Evolutionary conservation across 1,140 invertebrate species (phyloP), one percentile per base, ranked within the genome.

Genomic region (Scaptomyza hsui): DNA sequence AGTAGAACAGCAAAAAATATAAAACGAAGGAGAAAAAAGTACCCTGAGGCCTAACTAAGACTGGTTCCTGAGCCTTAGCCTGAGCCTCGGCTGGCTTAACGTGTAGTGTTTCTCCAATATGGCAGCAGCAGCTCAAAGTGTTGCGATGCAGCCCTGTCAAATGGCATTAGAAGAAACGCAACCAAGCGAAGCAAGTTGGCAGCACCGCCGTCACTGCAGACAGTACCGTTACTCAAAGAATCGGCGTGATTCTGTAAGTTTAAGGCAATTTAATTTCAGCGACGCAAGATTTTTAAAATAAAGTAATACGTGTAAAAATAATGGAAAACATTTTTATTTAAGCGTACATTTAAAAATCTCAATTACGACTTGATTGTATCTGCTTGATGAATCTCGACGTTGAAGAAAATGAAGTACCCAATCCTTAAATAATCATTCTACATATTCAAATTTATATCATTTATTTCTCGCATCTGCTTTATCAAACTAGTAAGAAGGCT

Each of bases 111-210:
- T 15, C 37, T 7, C 26, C 0, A 29, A 44, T 16, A 6, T 52
- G 60, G 26, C 60, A 63, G 48, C 24, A 9, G 26, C 21, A 57
- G 62, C 62, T 65, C 21, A 65, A 65, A 44, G 53, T 60, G 64
- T 67, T 67, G 35, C 63, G 52, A 67, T 16, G 64, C 53, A 37
- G 13, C 7, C 44, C 61, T 71, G 68, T 71, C 60, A 65, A 44
- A 13, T 32, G 59, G 32, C 55, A 67, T 64, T 37, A 29, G 37
- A 18, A 21, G 55, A 37, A 39, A 37, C 52, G 55, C 57, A 15
- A 19, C 49, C 21, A 57, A 39, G 19, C 29, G 18, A 6, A 62
- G 19, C 65, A 41, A 69, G 59, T 48, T 69, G 65, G 65, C 49
- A 68, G 57, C 52, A 26, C 62, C 52, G 10, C 12, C 60, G 5